Evolutionary conservation across 92 coral and sea anemone species (phyloP).

Genomic region (Actinostola sp.): DNA sequence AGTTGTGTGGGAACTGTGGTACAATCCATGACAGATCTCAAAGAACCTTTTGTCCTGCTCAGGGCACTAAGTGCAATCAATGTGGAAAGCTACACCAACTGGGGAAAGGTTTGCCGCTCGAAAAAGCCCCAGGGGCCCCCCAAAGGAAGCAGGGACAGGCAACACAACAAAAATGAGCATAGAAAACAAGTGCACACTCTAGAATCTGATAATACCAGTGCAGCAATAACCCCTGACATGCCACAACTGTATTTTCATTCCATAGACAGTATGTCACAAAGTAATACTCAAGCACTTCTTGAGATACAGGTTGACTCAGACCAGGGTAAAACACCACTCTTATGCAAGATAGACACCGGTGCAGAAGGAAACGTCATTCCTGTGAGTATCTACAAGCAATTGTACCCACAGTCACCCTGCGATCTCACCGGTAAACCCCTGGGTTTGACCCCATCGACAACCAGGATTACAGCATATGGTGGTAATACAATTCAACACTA

Average conservation of each 20-base stretch:
- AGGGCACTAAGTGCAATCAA: slow-evolving; percentile 38
- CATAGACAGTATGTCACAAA: slow-evolving; percentile 39
- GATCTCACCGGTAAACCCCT: slow-evolving; percentile 54
- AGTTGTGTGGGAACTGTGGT: slow-evolving; percentile 57
- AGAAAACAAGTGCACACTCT: slow-evolving; percentile 11
- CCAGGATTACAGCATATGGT: too few relatives aligned
- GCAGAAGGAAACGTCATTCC: slow-evolving; percentile 76
- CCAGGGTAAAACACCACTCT: slow-evolving; percentile 40
- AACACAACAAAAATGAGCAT: neutral
- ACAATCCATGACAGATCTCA: slow-evolving; percentile 25
- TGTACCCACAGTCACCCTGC: slow-evolving; percentile 41
- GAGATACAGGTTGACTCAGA: slow-evolving; percentile 54
- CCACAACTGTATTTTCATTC: slow-evolving; percentile 63
- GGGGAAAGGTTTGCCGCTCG: slow-evolving; percentile 58
- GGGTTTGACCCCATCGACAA: too few relatives aligned
- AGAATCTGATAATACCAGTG: neutral
- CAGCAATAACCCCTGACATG: slow-evolving; percentile 17
- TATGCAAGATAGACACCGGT: slow-evolving; percentile 73
- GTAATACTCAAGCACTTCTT: slow-evolving; percentile 56
- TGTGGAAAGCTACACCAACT: slow-evolving; percentile 51
- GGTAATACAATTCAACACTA: too few relatives aligned
- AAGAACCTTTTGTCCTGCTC: slow-evolving; percentile 48
- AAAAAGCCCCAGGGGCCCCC: slow-evolving; percentile 10
- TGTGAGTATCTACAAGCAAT: slow-evolving; percentile 42
- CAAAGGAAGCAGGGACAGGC: neutral